A percentile compares a stretch with the other conserved stretches of the same genome.
These are phyloP conservation scores for Porites lutea DNA, from an alignment of 64 coral and sea anemone species.

Conservation along the genomic window DNA sequence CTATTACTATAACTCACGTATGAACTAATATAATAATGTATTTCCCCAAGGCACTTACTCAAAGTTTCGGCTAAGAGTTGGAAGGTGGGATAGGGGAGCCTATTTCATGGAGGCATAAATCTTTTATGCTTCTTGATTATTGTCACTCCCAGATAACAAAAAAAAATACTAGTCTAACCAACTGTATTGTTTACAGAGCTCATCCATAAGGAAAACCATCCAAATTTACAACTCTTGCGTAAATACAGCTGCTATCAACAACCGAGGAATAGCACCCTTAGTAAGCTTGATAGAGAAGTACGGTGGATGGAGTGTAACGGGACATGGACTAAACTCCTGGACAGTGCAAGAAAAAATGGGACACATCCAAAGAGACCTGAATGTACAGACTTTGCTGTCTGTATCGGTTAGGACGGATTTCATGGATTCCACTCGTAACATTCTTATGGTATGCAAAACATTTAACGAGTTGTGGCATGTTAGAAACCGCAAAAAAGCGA, in stretches of 20 bases:
- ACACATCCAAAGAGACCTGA: constrained; percentile 18
- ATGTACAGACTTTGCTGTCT: constrained; percentile 55
- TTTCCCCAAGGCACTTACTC: too few species aligned
- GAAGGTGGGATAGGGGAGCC: too few species aligned
- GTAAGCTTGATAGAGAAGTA: constrained; percentile 56
- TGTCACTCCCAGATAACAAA: too few species aligned
- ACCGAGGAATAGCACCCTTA: constrained; percentile 30
- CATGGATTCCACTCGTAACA: constrained; percentile 16
- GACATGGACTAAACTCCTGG: not conserved
- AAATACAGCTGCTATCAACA: constrained; percentile 29
- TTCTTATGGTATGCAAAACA: constrained; percentile 18
- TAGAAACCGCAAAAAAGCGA: too few species aligned
- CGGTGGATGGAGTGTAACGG: constrained; percentile 71
- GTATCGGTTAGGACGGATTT: not conserved
- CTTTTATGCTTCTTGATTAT: too few species aligned
- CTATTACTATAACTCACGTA: too few species aligned
- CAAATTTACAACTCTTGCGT: constrained; percentile 58
- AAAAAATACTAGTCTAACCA: too few species aligned
- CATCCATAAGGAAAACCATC: constrained; percentile 53
- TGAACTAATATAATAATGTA: too few species aligned
- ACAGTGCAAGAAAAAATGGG: constrained; percentile 44
- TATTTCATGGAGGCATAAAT: too few species aligned
- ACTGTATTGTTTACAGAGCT: constrained; percentile 30
- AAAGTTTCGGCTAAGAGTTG: too few species aligned
- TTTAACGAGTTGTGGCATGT: too few species aligned